A percentile compares a stretch with the other conserved stretches of the same genome.
Evolutionary conservation across 1,140 invertebrate species (phyloP).

Genomic region (Aphidius ervi): DNA sequence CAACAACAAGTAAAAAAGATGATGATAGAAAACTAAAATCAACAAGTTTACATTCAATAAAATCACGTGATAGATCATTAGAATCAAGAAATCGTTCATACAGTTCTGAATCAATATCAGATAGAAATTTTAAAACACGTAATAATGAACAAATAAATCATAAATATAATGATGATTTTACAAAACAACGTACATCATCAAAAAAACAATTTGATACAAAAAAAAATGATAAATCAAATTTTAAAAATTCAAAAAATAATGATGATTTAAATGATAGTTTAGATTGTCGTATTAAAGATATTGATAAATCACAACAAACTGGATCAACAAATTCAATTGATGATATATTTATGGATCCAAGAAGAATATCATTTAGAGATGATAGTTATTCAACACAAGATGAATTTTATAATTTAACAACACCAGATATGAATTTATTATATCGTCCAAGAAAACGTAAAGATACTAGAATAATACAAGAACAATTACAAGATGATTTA

Average conservation of each 20-base stretch:
- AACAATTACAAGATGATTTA: slow-evolving; percentile 13
- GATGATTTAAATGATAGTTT: neutral
- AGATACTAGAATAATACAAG: slow-evolving; percentile 31
- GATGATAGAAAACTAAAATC: slow-evolving; percentile 37
- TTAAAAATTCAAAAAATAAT: too few relatives aligned
- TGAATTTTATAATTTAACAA: slow-evolving; percentile 44
- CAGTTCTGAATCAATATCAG: slow-evolving; percentile 36
- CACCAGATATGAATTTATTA: slow-evolving; percentile 46
- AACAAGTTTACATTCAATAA: slow-evolving; percentile 29
- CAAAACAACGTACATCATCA: slow-evolving; percentile 28
- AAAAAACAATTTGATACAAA: slow-evolving; percentile 25
- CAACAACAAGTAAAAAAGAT: slow-evolving; percentile 30
- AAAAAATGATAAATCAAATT: slow-evolving; percentile 21
- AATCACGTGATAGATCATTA: slow-evolving; percentile 34
- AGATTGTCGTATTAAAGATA: slow-evolving; percentile 1
- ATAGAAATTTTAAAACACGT: slow-evolving; percentile 30
- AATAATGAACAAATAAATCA: slow-evolving; percentile 30
- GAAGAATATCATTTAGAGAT: slow-evolving; percentile 47
- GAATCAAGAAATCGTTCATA: slow-evolving; percentile 35
- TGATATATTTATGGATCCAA: slow-evolving; percentile 40
- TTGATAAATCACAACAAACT: slow-evolving; percentile 23
- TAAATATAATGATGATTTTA: slow-evolving; percentile 19
- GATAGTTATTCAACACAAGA: slow-evolving; percentile 35
- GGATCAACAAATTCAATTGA: slow-evolving; percentile 26
- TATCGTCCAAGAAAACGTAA: slow-evolving; percentile 38